Base-by-base conservation (phyloP, 1,140 invertebrate genomes). In the Zaprionus ghesquierei region DNA sequence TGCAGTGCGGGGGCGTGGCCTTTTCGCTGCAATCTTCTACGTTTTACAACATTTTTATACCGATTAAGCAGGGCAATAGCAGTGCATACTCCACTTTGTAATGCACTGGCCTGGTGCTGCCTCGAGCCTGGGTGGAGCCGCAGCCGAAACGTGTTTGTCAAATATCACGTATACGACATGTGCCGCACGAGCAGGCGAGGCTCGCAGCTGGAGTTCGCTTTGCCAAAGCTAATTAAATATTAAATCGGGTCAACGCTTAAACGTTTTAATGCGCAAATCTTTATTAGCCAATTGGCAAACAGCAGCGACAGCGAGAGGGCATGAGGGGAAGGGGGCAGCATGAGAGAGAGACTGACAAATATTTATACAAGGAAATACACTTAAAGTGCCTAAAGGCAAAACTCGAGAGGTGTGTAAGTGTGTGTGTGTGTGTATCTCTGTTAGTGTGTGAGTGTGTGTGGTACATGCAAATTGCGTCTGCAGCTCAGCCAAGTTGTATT, bases 151-250 rank as follows among this genome's bases (percentile, higher is more conserved):
- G 54, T 78, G 75, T 81, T 86, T 81, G 75, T 76, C 81, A 81
- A 86, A 87, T 86, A 81, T 86, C 72, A 86, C 81, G 82, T 87
- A 86, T 86, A 86, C 81, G 82, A 70, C 79, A 79, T 79, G 79
- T 81, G 79, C 81, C 70, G 49, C 75, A 35, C 29, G 49, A 31
- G 41, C 41, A 49, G 51, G 41, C 27, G 69, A 31, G 38, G 27
- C n/a, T 18, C 27, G 15, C 33, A 13, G 38, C 53, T 5, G 31
- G 12, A 0, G 31, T 12, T 13, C 31, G 31, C 31, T 13, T 33
- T 13, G 31, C 31, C 31, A 8, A 41, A 50, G 29, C 82, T 78
- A 78, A 86, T 87, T 87, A 87, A 87, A 87, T 87, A 87, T 87
- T 86, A 62, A 87, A 81, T 68, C 63, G 69, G 81, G 75, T 86